Evolutionary conservation across 2,888 invertebrate genomes (phyloP).

Genomic region (Nineta flava): DNA sequence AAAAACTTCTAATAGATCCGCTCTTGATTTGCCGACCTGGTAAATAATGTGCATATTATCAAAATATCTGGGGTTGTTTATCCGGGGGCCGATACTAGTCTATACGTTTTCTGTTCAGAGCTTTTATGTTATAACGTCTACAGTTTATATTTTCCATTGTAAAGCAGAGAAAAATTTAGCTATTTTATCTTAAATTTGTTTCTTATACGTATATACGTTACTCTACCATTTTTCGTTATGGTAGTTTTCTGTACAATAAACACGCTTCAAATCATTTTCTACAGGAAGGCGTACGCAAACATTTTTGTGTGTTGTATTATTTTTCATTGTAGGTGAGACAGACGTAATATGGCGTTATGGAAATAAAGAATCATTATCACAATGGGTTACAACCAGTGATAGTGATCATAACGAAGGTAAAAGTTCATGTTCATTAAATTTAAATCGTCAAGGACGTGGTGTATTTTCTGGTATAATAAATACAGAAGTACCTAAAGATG

Average conservation of each 20-base stretch:
- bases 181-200: too few relatives aligned
- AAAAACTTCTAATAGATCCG: constrained; percentile 45
- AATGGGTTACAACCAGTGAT: constrained; percentile 63
- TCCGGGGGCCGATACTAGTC: too few relatives aligned
- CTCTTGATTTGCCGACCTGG: constrained; percentile 34
- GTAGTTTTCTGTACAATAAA: neutral
- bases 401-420: constrained; percentile 67
- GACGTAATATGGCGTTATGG: constrained; percentile 60
- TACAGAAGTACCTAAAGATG: constrained; percentile 63
- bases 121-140: too few relatives aligned
- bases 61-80: too few relatives aligned
- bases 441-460: constrained; percentile 52
- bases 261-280: neutral
- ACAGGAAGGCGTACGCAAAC: too few relatives aligned
- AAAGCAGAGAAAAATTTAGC: too few relatives aligned
- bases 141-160: too few relatives aligned
- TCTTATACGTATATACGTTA: too few relatives aligned
- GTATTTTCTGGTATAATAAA: constrained; percentile 56
- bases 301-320: too few relatives aligned
- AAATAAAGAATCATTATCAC: constrained; percentile 39
- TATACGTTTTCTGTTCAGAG: too few relatives aligned
- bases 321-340: constrained; percentile 40
- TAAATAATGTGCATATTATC: too few relatives aligned
- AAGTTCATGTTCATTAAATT: constrained; percentile 47
- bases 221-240: too few relatives aligned